These are phyloP conservation scores for Drosophila hydei DNA, from an alignment of 1,140 invertebrate genomes.

Conservation along the genomic window DNA sequence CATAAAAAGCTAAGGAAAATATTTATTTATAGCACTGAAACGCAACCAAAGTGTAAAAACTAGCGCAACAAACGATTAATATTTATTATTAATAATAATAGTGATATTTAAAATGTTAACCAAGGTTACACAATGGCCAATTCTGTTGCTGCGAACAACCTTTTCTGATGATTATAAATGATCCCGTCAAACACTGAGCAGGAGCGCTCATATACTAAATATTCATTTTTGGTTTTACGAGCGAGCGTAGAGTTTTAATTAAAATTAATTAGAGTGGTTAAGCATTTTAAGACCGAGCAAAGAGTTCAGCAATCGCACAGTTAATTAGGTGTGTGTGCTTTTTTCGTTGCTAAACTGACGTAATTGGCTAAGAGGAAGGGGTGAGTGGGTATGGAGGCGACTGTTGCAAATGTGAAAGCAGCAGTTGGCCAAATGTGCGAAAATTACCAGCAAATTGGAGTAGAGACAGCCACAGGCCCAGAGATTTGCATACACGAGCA, in stretches of 20 bases:
- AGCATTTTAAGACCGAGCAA: constrained; percentile 35
- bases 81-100: too few relatives aligned
- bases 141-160: neutral
- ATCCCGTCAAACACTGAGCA: constrained; percentile 13
- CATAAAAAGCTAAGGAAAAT: neutral
- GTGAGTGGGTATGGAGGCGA: neutral
- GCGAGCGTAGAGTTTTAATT: constrained; percentile 52
- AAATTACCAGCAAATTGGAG: constrained; percentile 68
- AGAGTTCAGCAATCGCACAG: constrained; percentile 57
- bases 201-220: neutral
- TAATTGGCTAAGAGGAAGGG: constrained; percentile 42
- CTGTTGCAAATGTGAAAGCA: constrained; percentile 68
- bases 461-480: constrained; percentile 34
- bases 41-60: neutral
- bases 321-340: constrained; percentile 54
- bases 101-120: neutral
- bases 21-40: neutral
- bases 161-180: constrained; percentile 45
- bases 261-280: constrained; percentile 67
- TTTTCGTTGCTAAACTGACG: constrained; percentile 53
- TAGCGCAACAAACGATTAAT: neutral
- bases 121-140: neutral
- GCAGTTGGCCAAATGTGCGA: constrained; percentile 78
- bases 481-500: constrained; percentile 59
- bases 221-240: constrained; percentile 21